Base-by-base conservation (phyloP, 2,113 vertebrate genomes). In the Eudyptes chrysolophus region DNA sequence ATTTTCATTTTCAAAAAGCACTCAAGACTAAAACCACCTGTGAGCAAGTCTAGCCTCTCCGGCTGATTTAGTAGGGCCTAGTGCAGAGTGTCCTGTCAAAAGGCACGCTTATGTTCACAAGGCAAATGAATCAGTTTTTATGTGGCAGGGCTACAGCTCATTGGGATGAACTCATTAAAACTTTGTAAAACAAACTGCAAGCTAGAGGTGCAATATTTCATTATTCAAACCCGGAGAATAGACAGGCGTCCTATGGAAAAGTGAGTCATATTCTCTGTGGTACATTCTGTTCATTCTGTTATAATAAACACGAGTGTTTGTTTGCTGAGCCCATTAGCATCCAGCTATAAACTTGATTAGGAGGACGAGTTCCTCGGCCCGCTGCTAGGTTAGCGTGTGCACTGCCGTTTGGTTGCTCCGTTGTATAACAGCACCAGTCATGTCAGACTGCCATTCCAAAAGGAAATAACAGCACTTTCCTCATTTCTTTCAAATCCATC, bases 281-380 rank as follows among this genome's bases (percentile, higher is more conserved):
- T 93, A 97, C 97, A 97, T 97, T 97, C 97, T 96, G 97, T 98
- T 97, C 96, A 89, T 97, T 95, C 92, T 88, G 64, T 68, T 92
- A 87, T 1, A 92, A 98, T 86, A 97, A 98, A 96, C 94, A 93
- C 0, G 60, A 95, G 65, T 84, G 84, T 96, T 97, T 98, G 94
- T 96, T 97, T 98, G 93, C 90, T 65, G 78, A 88, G 94, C 10
- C 92, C 75, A 52, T 94, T 77, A 95, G 89, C 80, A 94, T 95
- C 92, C 92, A 96, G 82, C 84, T 88, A 90, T 69, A 91, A 94
- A 93, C 83, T 62, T 49, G 87, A 84, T 93, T 68, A 76, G 79
- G 76, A 83, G 88, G 71, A 83, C 21, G 0, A 76, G 94, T 69
- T 87, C 88, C 44, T 62, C 10, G 0, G 66, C 77, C 91, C 1